Conservation (phyloP, 2,797 vertebrate species). For the Spatula clypeata region DNA sequence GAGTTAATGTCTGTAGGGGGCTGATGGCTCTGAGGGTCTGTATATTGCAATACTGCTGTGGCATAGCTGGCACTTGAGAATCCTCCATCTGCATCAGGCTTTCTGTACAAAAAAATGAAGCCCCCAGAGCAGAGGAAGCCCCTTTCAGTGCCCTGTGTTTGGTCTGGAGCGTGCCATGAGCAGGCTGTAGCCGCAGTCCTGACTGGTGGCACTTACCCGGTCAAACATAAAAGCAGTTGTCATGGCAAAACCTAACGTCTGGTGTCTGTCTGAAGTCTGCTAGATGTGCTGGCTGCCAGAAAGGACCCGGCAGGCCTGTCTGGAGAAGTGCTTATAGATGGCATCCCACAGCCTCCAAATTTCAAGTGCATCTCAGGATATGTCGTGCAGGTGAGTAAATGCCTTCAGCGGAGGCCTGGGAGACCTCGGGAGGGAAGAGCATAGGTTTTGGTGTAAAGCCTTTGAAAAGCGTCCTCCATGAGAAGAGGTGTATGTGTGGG, state of each 20-base stretch:
- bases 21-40: neutral
- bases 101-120: neutral
- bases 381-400: conserved; percentile 87
- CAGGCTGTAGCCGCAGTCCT: neutral
- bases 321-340: conserved; percentile 89
- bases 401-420: neutral
- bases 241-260: conserved; percentile 2
- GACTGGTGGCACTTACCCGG: neutral
- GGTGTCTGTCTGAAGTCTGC: conserved; percentile 82
- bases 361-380: conserved; percentile 92
- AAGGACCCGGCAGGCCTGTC: conserved; percentile 89
- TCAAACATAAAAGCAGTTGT: conserved; percentile 17
- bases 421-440: neutral
- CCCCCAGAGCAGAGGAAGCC: neutral
- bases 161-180: neutral
- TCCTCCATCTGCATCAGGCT: neutral
- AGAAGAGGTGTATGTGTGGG: neutral
- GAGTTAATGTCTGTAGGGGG: neutral
- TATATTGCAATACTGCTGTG: neutral
- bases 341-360: conserved; percentile 86
- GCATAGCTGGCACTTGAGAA: conserved; percentile 4
- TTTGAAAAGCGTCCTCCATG: neutral
- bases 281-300: conserved; percentile 89
- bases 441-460: neutral
- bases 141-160: neutral